Evolutionary conservation across 2,113 vertebrate genomes (phyloP), one percentile per base, ranked within the genome.

Genomic region (Lepus europaeus): DNA sequence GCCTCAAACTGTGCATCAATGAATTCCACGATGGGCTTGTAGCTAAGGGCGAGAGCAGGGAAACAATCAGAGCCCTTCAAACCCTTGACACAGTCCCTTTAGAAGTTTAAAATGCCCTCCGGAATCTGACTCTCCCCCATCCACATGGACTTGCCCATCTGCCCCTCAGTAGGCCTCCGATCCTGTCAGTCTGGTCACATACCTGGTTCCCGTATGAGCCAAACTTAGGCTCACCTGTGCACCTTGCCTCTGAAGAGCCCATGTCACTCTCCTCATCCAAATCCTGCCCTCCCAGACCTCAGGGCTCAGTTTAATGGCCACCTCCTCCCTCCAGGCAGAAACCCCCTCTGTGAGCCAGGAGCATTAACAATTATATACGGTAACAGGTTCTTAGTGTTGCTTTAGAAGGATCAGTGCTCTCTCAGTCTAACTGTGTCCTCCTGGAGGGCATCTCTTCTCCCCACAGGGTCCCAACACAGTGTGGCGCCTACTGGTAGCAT

Each of bases 21-120:
- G 98, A 99, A 99, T 97, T 99, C 99, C 95, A 99, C 99, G 0
- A 99, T 99, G 89, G 99, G 98, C 95, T 99, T 99, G 98, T 99
- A 99, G 98, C 99, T 99, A 97, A 81, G 87, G 51, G 33, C 66
- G 16, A 69, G 4, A 81, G 49, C 11, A 68, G 17, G 63, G 36
- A 92, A 66, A 76, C 9, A 39, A 63, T 5, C 4, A 0, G 19
- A 63, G 13, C 9, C 68, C 12, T 59, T 68, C 16, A 36, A 82
- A 20, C 27, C 31, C 85, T 66, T 68, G 49, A 85, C 33, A 63
- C 20, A n/a, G 25, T 89, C 59, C 51, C 63, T 91, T 23, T 25
- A 9, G 17, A 92, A 95, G 29, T 33, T 53, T n/a, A 81, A 87
- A 94, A 87, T 70, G 22, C 11, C 70, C 59, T 84, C 2, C 10